phyloP scores from a whole-genome alignment of 1,140 invertebrate genomes.

The Brachionus rubens region DNA sequence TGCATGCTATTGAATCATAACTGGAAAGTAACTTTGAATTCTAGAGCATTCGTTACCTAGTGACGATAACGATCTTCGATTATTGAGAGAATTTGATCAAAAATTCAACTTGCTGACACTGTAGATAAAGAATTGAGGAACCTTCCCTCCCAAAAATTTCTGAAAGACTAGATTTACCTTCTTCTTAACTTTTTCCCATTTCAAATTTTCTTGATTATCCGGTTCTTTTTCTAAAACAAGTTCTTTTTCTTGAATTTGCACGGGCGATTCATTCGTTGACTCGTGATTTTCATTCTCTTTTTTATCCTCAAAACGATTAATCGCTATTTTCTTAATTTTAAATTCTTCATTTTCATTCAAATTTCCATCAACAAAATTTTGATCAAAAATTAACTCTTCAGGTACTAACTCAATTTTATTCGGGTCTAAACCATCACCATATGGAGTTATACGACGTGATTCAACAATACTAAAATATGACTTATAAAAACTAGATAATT shows the following conservation, averaged over 20 bases:
- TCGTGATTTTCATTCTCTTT: background rate
- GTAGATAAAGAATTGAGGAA: no score
- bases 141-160: no score
- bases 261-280: background rate
- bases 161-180: no score
- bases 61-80: no score
- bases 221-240: no score
- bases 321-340: background rate
- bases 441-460: constrained; percentile 5
- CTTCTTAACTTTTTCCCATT: constrained; percentile 34
- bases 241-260: background rate
- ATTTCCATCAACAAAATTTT: constrained; percentile 17
- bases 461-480: constrained; percentile 9
- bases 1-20: no score
- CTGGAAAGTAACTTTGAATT: no score
- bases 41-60: no score
- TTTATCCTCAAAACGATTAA: background rate
- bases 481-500: constrained; percentile 31
- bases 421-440: background rate
- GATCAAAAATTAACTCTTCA: background rate
- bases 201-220: background rate
- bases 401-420: constrained; percentile 16
- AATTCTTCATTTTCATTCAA: background rate
- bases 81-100: no score
- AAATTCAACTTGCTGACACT: no score